phyloP scores from a whole-genome alignment of 2,888 invertebrate species.

The Pachydiplax longipennis region DNA sequence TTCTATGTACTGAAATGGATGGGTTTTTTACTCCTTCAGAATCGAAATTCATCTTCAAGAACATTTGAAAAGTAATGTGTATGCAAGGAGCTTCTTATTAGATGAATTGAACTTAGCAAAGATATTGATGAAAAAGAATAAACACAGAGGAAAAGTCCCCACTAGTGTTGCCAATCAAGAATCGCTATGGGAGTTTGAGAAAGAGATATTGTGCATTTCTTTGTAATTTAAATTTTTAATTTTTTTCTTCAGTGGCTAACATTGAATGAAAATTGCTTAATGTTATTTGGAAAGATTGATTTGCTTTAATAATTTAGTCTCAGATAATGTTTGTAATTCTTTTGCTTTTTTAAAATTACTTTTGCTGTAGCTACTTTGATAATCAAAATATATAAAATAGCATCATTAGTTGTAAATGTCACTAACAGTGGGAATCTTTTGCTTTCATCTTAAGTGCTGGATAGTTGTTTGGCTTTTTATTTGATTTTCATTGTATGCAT shows the following conservation, averaged over 20 bases:
- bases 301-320: neutral
- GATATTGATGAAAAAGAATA: neutral
- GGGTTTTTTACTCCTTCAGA: neutral
- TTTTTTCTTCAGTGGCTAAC: neutral
- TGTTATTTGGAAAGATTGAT: neutral
- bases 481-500: neutral
- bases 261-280: neutral
- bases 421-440: conserved; percentile 1
- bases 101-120: neutral
- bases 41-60: neutral
- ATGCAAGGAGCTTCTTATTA: neutral
- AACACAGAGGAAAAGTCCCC: neutral
- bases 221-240: neutral
- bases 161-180: neutral
- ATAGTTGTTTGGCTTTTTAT: conserved; percentile 29
- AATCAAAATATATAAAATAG: neutral
- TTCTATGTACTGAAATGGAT: neutral
- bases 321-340: neutral
- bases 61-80: neutral
- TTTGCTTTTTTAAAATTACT: neutral
- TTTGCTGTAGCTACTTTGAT: neutral
- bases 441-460: conserved; percentile 14
- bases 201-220: neutral
- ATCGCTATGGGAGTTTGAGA: neutral
- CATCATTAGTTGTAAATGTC: conserved; percentile 6